Evolutionary conservation across 2,888 invertebrate species (phyloP), one percentile per base, ranked within the genome.

Genomic region (Troides helena): DNA sequence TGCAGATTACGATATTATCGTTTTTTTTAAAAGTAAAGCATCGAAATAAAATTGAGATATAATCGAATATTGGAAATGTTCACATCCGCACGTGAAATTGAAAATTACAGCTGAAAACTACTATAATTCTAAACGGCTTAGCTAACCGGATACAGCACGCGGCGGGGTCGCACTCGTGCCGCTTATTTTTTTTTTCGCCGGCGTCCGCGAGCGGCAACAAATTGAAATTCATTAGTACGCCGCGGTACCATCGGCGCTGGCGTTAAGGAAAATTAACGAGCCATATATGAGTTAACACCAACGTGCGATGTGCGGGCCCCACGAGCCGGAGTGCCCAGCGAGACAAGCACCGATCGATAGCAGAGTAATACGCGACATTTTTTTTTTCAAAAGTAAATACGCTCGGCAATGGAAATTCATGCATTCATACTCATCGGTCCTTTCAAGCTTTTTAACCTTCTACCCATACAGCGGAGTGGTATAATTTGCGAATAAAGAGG

Each of bases 221-320:
- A 91, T 90, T 90, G 90, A 89, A 90, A 90, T 91, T 91, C 90
- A 90, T 91, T 90, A 90, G 88, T 82, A 79, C 79, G 82, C 82
- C 81, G 80, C 81, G 81, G 83, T 79, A 80, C 81, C 85, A 84
- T 81, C 81, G 82, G 81, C 78, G 81, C 82, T 85, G 83, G 87
- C 82, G 90, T 89, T 86, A 89, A 90, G 86, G 87, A 90, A 86
- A 90, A 91, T 90, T 90, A 90, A 91, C 90, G 89, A 87, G 85
- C 75, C 83, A 81, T 85, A 85, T 89, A 88, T 88, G 89, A 90
- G 89, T 89, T 89, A 90, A 89, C 89, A 87, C 85, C 83, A 85
- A 82, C 81, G 67, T 71, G 68, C 72, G 69, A 53, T 36, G 59
- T 60, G 72, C 58, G 71, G 72, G 66, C 71, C 74, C 43, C 46